These are phyloP conservation scores for Metridium senile DNA, from an alignment of 92 coral and sea anemone genomes.

Conservation along the genomic window DNA sequence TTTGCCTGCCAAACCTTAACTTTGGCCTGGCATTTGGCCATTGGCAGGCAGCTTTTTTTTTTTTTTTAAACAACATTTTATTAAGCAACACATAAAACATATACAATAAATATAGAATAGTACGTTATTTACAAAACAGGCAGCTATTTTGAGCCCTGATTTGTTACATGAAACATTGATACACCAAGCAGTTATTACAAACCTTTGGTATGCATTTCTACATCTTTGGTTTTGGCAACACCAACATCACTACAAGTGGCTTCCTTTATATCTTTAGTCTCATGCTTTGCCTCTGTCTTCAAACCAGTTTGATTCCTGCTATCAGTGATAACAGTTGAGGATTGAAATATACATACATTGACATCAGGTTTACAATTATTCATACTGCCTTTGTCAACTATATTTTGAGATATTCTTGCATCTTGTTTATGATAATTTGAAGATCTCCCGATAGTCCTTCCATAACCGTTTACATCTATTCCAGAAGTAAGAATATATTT, in stretches of 20 bases:
- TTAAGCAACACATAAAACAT: no score
- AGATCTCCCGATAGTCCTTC: slow-evolving; percentile 82
- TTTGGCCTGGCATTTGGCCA: no score
- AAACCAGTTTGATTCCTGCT: not conserved
- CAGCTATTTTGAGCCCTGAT: no score
- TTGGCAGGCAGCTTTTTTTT: no score
- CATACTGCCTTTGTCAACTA: not conserved
- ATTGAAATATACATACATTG: not conserved
- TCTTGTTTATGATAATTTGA: not conserved
- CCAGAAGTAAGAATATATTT: slow-evolving; percentile 73
- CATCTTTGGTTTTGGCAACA: not conserved
- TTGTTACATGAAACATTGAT: no score
- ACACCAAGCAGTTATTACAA: no score
- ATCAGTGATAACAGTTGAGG: not conserved
- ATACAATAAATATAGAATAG: no score
- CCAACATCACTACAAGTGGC: not conserved
- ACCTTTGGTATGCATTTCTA: not conserved
- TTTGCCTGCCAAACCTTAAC: no score
- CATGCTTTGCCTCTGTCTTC: not conserved
- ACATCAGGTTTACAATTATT: not conserved
- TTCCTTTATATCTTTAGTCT: not conserved
- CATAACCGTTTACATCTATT: slow-evolving; percentile 48
- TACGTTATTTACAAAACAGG: no score
- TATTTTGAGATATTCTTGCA: not conserved
- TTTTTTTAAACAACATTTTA: no score